These are phyloP conservation scores for mouse (Mus musculus) DNA, from an alignment of 2,113 vertebrate species.

Conservation along the genomic window DNA sequence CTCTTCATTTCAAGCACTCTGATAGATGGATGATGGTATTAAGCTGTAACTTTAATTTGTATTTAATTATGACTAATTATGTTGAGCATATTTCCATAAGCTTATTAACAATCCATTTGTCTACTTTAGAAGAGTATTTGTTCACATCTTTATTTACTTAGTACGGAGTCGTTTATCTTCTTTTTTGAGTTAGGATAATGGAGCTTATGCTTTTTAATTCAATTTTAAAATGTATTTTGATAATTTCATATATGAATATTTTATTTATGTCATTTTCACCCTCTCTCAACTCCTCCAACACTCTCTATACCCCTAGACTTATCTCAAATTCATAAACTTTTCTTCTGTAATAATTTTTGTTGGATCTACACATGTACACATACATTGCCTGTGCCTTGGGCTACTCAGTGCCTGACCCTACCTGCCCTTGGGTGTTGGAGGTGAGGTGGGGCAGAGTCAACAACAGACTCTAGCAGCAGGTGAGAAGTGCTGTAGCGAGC, in stretches of 20 bases:
- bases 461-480: too few relatives aligned
- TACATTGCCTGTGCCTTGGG: too few relatives aligned
- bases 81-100: not conserved
- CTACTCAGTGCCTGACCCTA: too few relatives aligned
- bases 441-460: too few relatives aligned
- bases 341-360: not conserved
- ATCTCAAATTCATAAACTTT: not conserved
- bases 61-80: conserved; percentile 52
- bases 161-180: not conserved
- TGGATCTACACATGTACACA: not conserved
- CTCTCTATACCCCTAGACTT: not conserved
- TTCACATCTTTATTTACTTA: conserved; percentile 25
- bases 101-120: not conserved
- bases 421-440: too few relatives aligned
- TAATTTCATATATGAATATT: not conserved
- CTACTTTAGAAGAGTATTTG: not conserved
- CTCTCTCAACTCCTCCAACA: not conserved
- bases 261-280: not conserved
- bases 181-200: not conserved
- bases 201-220: not conserved
- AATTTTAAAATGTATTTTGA: not conserved
- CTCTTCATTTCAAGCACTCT: conserved; percentile 11
- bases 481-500: too few relatives aligned
- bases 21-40: not conserved
- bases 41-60: conserved; percentile 34